Evolutionary conservation across 2,888 invertebrate genomes (phyloP).

Genomic region (Temnothorax ravouxi): DNA sequence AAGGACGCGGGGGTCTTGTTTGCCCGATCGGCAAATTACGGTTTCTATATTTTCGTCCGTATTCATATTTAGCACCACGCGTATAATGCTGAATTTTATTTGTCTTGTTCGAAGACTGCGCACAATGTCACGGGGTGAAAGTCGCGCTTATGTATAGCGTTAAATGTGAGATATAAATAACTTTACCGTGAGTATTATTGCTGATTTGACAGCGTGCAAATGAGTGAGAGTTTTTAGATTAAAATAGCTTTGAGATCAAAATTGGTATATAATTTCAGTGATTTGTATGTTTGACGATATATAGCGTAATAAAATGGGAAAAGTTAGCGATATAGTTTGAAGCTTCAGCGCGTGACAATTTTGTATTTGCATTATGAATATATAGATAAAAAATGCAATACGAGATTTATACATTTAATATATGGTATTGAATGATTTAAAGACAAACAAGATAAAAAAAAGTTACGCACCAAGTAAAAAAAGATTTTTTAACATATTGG

Average conservation of each 20-base stretch:
- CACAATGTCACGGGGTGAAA: background rate
- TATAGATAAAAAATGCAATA: background rate
- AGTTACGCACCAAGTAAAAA: conserved; percentile 18
- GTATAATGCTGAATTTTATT: conserved; percentile 20
- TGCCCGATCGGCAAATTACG: conserved; percentile 27
- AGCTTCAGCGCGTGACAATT: conserved; percentile 11
- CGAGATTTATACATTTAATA: conserved; percentile 17
- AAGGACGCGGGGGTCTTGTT: conserved; percentile 37
- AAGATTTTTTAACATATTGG: conserved; percentile 13
- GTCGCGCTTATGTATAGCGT: background rate
- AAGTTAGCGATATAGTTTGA: conserved; percentile 5
- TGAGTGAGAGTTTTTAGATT: background rate
- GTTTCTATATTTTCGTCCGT: conserved; percentile 3
- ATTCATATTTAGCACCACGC: background rate
- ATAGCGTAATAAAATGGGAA: conserved; percentile 16
- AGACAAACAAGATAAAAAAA: conserved; percentile 26
- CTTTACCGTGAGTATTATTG: background rate
- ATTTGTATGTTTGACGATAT: conserved; percentile 23
- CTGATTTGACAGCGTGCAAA: conserved; percentile 8
- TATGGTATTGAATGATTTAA: conserved; percentile 28
- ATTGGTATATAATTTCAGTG: conserved; percentile 13
- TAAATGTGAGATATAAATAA: background rate
- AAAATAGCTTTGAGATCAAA: background rate
- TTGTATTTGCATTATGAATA: conserved; percentile 23
- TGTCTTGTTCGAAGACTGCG: background rate